Evolutionary conservation across 30 jellyfish, hydroid and myxozoan genomes (phyloP).

Genomic region (Catostylus mosaicus): DNA sequence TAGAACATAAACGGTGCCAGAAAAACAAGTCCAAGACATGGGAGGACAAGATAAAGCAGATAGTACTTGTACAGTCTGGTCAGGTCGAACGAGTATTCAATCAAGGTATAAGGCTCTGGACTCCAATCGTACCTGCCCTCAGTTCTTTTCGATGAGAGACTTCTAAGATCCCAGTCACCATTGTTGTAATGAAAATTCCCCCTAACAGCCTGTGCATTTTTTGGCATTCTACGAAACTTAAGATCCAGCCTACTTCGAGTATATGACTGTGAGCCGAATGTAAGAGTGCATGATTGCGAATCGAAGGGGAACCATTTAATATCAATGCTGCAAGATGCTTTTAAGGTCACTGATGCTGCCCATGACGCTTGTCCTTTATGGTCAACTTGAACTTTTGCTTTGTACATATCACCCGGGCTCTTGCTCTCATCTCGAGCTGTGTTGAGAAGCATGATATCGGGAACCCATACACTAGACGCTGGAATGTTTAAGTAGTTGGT

Average conservation of each 20-base stretch:
- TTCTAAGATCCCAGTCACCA: slow-evolving; percentile 61
- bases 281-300: slow-evolving; percentile 45
- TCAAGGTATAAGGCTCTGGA: slow-evolving; percentile 38
- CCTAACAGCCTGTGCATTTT: slow-evolving; percentile 30
- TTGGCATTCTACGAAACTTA: slow-evolving; percentile 40
- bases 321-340: slow-evolving; percentile 50
- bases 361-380: slow-evolving; percentile 42
- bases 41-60: slow-evolving; percentile 78
- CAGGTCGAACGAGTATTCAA: slow-evolving; percentile 49
- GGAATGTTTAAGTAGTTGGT: slow-evolving; percentile 51
- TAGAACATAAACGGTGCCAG: slow-evolving; percentile 72
- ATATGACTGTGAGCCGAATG: slow-evolving; percentile 69
- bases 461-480: slow-evolving; percentile 40
- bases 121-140: slow-evolving; percentile 33
- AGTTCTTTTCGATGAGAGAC: slow-evolving; percentile 10
- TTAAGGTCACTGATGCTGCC: slow-evolving; percentile 44
- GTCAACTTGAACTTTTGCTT: slow-evolving; percentile 25
- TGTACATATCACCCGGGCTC: slow-evolving; percentile 43
- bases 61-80: slow-evolving; percentile 51
- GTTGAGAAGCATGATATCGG: slow-evolving; percentile 62
- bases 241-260: slow-evolving; percentile 36
- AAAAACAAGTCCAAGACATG: slow-evolving; percentile 63
- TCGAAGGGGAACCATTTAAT: slow-evolving; percentile 72
- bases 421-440: slow-evolving; percentile 61
- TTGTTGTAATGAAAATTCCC: slow-evolving; percentile 24